A percentile compares a stretch with the other conserved stretches of the same genome.
These are phyloP conservation scores for Telmatherina bonti DNA, from an alignment of 2,797 vertebrate genomes.

Conservation along the genomic window DNA sequence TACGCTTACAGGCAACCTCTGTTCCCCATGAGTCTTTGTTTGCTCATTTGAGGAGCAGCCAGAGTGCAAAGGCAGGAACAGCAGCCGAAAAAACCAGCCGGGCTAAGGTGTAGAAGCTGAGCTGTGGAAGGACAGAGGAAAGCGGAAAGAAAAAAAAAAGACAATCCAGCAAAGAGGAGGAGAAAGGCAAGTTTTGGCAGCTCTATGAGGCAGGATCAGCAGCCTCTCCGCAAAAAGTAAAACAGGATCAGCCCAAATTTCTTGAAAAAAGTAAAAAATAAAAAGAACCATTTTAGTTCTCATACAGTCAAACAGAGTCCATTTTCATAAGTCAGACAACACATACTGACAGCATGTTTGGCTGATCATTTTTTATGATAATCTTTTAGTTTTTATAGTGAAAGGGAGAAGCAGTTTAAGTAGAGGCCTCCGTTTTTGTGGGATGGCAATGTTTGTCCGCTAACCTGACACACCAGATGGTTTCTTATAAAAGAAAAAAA, in stretches of 20 bases:
- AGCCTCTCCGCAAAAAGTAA: slow-evolving; percentile 25
- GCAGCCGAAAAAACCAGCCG: slow-evolving; percentile 22
- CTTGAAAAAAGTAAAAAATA: too few species aligned
- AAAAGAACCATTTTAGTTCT: slow-evolving; percentile 4
- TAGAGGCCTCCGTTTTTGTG: background rate
- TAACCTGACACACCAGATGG: slow-evolving; percentile 1
- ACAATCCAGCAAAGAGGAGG: background rate
- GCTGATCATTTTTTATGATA: background rate
- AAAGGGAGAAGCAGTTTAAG: background rate
- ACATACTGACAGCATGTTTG: background rate
- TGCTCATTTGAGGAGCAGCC: slow-evolving; percentile 67
- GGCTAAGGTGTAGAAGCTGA: slow-evolving; percentile 7
- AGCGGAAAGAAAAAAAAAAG: slow-evolving; percentile 25
- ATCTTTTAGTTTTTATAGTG: too few species aligned
- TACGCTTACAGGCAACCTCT: slow-evolving; percentile 66
- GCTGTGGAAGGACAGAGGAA: slow-evolving; percentile 7
- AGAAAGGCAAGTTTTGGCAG: slow-evolving; percentile 44
- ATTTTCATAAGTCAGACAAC: background rate
- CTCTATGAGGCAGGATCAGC: slow-evolving; percentile 58
- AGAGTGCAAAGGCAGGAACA: slow-evolving; percentile 38
- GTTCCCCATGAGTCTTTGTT: slow-evolving; percentile 59
- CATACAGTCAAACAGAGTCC: background rate
- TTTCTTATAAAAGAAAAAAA: background rate
- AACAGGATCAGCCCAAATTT: slow-evolving; percentile 33
- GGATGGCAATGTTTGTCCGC: background rate